A percentile compares a stretch with the other conserved stretches of the same genome.
Evolutionary conservation across 1,140 invertebrate genomes (phyloP).

Genomic region (Listronotus oregonensis): DNA sequence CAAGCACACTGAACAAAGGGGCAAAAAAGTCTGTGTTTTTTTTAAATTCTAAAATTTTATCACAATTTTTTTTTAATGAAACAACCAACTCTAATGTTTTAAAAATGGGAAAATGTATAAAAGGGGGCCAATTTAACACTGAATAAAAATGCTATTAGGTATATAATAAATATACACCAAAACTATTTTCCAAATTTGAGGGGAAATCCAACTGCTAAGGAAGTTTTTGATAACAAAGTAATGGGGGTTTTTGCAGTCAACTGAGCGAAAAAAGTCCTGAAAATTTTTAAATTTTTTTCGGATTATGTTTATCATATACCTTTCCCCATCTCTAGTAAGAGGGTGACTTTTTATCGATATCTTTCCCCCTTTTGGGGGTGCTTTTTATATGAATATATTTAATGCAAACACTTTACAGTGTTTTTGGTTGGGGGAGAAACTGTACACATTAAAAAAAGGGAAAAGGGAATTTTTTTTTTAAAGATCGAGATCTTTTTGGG

Average conservation of each 20-base stretch:
- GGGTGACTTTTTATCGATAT: slow-evolving; percentile 99
- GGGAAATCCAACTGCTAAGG: too few species aligned
- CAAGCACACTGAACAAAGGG: too few species aligned
- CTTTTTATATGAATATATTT: slow-evolving; percentile 98
- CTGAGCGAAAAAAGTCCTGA: slow-evolving; percentile 97
- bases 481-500: slow-evolving; percentile 79
- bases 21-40: too few species aligned
- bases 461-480: slow-evolving; percentile 98
- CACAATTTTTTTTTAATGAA: too few species aligned
- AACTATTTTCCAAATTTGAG: too few species aligned
- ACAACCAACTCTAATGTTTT: too few species aligned
- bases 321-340: slow-evolving; percentile 85
- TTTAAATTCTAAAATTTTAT: too few species aligned
- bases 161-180: too few species aligned
- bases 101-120: too few species aligned
- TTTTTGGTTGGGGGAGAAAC: slow-evolving; percentile 99
- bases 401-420: slow-evolving; percentile 96
- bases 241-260: slow-evolving; percentile 99
- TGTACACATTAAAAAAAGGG: slow-evolving; percentile 95
- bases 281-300: slow-evolving; percentile 98
- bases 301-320: slow-evolving; percentile 91
- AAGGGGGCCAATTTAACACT: too few species aligned
- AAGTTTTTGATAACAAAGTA: too few species aligned
- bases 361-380: slow-evolving; percentile 84
- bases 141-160: too few species aligned